Conservation (phyloP, 1,140 invertebrate species). For the Conopomorpha cramerella region DNA sequence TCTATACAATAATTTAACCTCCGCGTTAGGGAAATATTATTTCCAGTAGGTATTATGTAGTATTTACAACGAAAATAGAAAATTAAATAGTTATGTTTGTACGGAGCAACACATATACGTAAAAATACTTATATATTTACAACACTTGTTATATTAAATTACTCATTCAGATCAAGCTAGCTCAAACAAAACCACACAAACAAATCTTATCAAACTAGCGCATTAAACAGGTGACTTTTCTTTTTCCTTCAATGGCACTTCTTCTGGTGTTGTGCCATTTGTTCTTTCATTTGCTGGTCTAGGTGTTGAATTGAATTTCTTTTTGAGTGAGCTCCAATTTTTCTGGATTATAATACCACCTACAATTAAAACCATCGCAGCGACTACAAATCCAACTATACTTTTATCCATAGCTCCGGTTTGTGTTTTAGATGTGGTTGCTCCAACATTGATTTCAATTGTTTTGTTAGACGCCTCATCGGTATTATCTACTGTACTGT, state of each 20-base stretch:
- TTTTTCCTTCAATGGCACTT: slow-evolving; percentile 44
- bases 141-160: too few species aligned
- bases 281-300: slow-evolving; percentile 19
- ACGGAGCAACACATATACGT: too few species aligned
- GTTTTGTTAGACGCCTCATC: too few species aligned
- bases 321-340: slow-evolving; percentile 57
- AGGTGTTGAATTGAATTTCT: slow-evolving; percentile 35
- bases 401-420: slow-evolving; percentile 38
- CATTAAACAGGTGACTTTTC: slow-evolving; percentile 46
- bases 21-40: too few species aligned
- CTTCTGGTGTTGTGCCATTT: slow-evolving; percentile 39
- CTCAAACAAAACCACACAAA: slow-evolving; percentile 13
- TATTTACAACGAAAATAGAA: too few species aligned
- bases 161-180: slow-evolving; percentile 44
- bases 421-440: slow-evolving; percentile 27
- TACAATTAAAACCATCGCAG: slow-evolving; percentile 46
- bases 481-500: slow-evolving; percentile 2
- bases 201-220: slow-evolving; percentile 4
- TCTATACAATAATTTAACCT: too few species aligned
- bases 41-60: too few species aligned
- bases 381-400: slow-evolving; percentile 49
- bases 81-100: too few species aligned
- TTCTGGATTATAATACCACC: slow-evolving; percentile 59
- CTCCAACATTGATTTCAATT: slow-evolving; percentile 29
- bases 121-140: too few species aligned